Conservation (phyloP, 1,140 invertebrate species). For the Dufourea novaeangliae region DNA sequence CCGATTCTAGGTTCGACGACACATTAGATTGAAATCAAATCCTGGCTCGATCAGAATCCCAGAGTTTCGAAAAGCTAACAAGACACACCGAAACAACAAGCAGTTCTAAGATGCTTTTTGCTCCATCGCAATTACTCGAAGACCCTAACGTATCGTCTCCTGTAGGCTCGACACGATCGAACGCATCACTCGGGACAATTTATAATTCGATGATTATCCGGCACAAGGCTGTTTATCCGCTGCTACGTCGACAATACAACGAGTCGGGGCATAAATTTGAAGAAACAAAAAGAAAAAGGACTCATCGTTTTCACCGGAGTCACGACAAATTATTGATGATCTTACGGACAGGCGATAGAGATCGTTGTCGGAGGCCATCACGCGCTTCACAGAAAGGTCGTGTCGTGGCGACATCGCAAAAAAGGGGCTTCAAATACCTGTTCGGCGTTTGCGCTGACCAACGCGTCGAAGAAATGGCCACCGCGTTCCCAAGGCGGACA, state of each 20-base stretch:
- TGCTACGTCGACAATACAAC: constrained; percentile 30
- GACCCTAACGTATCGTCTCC: not conserved
- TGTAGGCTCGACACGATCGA: not conserved
- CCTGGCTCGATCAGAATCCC: no score
- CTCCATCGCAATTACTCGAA: not conserved
- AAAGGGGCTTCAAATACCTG: constrained; percentile 36
- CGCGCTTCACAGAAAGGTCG: constrained; percentile 46
- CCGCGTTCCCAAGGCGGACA: constrained; percentile 29
- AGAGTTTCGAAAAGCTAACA: no score
- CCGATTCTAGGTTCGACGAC: no score
- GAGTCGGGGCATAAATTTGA: constrained; percentile 55
- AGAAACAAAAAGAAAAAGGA: constrained; percentile 30
- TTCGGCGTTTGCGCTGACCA: constrained; percentile 14
- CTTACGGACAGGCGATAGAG: constrained; percentile 51
- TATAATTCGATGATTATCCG: constrained; percentile 60
- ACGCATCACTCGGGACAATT: constrained; percentile 30
- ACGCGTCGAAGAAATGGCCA: constrained; percentile 36
- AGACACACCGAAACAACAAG: no score
- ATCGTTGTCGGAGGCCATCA: constrained; percentile 41
- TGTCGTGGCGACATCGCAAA: constrained; percentile 35
- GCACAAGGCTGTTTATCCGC: constrained; percentile 27
- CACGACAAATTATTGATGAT: constrained; percentile 61
- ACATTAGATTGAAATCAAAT: no score
- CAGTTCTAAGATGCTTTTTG: not conserved
- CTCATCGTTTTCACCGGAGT: constrained; percentile 44